Conservation (phyloP, 2,797 vertebrate genomes). For the Gorsachius magnificus region DNA sequence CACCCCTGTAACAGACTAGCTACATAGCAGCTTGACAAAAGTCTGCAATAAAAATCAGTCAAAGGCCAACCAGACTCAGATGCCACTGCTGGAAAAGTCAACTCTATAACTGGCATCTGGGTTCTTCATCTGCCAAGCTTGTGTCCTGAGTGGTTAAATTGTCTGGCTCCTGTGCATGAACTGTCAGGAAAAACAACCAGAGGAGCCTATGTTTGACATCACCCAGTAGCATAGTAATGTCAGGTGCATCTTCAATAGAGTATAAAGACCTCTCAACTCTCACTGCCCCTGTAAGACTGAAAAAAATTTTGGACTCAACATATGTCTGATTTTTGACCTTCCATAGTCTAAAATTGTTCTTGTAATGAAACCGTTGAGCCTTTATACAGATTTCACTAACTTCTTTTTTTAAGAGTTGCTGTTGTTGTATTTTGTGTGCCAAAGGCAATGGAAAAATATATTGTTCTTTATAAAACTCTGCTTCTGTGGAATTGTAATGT, state of each 20-base stretch:
- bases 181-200: slow-evolving; percentile 12
- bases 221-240: not conserved
- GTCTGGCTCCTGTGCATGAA: not conserved
- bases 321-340: not conserved
- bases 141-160: slow-evolving; percentile 1
- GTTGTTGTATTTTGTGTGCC: not conserved
- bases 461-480: not conserved
- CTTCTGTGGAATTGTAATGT: not conserved
- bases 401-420: not conserved
- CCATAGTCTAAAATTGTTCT: not conserved
- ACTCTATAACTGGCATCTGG: slow-evolving; percentile 7
- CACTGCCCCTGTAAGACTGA: not conserved
- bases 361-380: not conserved
- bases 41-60: not conserved
- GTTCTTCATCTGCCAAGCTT: slow-evolving; percentile 32
- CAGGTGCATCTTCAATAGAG: not conserved
- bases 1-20: not conserved
- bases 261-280: not conserved
- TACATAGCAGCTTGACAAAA: not conserved
- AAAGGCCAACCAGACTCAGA: not conserved
- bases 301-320: not conserved
- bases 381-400: not conserved
- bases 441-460: not conserved
- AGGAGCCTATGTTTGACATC: not conserved
- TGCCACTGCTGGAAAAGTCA: not conserved